Conservation (phyloP, 2,888 invertebrate genomes). For the Morpho achilles region DNA sequence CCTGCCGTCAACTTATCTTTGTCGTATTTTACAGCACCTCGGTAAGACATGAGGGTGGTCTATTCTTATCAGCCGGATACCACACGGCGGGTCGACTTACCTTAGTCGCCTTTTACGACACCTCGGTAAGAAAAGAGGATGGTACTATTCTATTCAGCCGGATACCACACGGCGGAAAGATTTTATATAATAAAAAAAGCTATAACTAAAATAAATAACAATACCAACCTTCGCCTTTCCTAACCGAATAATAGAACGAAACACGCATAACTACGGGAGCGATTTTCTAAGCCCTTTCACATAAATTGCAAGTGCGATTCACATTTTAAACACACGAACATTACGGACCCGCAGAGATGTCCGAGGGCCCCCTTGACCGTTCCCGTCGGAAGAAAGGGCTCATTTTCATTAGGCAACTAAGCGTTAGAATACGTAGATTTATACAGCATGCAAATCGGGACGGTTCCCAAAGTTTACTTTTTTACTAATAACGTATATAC, state of each 20-base stretch:
- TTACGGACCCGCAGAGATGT: conserved; percentile 52
- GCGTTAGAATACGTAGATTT: conserved; percentile 59
- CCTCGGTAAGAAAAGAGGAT: too few relatives aligned
- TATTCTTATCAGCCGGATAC: too few relatives aligned
- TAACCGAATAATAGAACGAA: conserved; percentile 48
- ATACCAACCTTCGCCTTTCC: conserved; percentile 21
- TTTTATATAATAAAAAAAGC: too few relatives aligned
- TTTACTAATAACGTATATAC: background rate
- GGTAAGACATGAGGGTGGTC: too few relatives aligned
- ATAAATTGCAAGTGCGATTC: conserved; percentile 73
- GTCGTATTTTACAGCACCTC: too few relatives aligned
- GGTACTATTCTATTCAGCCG: too few relatives aligned
- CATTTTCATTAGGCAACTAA: conserved; percentile 74
- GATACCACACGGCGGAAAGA: too few relatives aligned
- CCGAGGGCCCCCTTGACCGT: conserved; percentile 54
- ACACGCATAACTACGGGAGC: conserved; percentile 55
- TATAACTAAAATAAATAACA: conserved; percentile 9
- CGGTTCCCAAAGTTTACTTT: conserved; percentile 46
- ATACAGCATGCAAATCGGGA: conserved; percentile 45
- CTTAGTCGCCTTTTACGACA: too few relatives aligned
- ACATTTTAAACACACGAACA: conserved; percentile 66
- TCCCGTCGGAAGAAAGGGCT: conserved; percentile 68
- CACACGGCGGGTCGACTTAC: too few relatives aligned
- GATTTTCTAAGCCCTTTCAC: conserved; percentile 64
- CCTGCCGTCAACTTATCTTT: too few relatives aligned